Evolutionary conservation across 2,888 invertebrate species (phyloP), one percentile per base, ranked within the genome.

Genomic region (Torymus texanus): DNA sequence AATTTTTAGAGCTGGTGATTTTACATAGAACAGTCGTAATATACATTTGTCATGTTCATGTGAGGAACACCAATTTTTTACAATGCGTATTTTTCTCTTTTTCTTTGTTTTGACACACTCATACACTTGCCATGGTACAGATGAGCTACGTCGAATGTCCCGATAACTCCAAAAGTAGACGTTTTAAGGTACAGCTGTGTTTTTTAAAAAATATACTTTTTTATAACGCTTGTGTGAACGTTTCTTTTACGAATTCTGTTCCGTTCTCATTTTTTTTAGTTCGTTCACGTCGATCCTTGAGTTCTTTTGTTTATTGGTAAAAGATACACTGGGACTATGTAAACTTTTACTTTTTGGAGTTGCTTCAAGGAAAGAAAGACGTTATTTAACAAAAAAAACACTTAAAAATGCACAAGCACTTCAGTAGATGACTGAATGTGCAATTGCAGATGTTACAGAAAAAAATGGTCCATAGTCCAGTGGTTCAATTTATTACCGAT

Each of bases 291-390:
- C 29, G 5, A 56, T 66, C 62, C 10, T 78, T 63, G 55, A 41
- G n/a, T 63, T 29, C 41, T 78, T 73, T 78, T 76, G 67, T 75
- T 78, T 75, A 75, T 73, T 67, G 75, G 71, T 75, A 78, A 78
- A 78, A 61, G 59, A 71, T 78, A 72, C 78, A 81, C 75, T 78
- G 72, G 24, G 75, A 73, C 78, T 78, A 78, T 81, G 81, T 67
- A 78, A 81, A 78, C 81, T 81, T 81, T 81, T 81, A 78, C 78
- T 81, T 81, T 81, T 78, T 75, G 81, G 81, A 81, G 81, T 81
- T 78, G 18, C n/a, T 72, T 59, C 53, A 41, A 41, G 11, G 13
- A 55, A 70, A 61, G n/a, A 50, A 66, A 41, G 55, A 4, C 63
- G 67, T 62, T 67, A 10, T 68, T 55, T 10, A 4, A 21, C 24